These are phyloP conservation scores for Miichthys miiuy DNA, from an alignment of 2,797 vertebrate genomes.

Conservation along the genomic window DNA sequence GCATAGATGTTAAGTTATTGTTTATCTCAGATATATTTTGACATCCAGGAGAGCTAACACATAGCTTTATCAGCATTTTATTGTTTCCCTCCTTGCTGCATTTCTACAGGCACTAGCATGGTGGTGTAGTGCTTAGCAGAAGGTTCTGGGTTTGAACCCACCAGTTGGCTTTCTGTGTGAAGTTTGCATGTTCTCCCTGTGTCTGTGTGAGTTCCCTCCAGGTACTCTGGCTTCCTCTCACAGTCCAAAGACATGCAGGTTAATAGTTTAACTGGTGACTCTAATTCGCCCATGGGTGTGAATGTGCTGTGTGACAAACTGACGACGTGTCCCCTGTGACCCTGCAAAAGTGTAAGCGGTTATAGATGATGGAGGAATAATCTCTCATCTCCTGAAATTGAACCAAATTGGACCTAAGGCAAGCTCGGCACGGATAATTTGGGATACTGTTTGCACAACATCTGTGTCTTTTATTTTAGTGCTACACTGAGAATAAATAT, in stretches of 20 bases:
- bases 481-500: not conserved
- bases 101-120: not conserved
- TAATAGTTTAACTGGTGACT: too few species aligned
- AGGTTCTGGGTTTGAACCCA: too few species aligned
- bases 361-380: not conserved
- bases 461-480: slow-evolving; percentile 11
- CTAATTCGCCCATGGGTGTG: too few species aligned
- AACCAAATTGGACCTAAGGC: slow-evolving; percentile 8
- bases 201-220: too few species aligned
- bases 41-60: not conserved
- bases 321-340: too few species aligned
- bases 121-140: too few species aligned
- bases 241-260: too few species aligned
- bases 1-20: not conserved
- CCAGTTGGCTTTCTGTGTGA: too few species aligned
- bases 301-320: too few species aligned
- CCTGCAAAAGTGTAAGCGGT: too few species aligned
- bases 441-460: slow-evolving; percentile 8
- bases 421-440: not conserved
- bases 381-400: slow-evolving; percentile 23
- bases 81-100: not conserved
- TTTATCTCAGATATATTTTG: not conserved
- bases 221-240: too few species aligned
- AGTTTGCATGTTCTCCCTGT: too few species aligned
- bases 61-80: not conserved